Evolutionary conservation across 2,797 vertebrate species (phyloP), one percentile per base, ranked within the genome.

Genomic region (Darevskia mixta): DNA sequence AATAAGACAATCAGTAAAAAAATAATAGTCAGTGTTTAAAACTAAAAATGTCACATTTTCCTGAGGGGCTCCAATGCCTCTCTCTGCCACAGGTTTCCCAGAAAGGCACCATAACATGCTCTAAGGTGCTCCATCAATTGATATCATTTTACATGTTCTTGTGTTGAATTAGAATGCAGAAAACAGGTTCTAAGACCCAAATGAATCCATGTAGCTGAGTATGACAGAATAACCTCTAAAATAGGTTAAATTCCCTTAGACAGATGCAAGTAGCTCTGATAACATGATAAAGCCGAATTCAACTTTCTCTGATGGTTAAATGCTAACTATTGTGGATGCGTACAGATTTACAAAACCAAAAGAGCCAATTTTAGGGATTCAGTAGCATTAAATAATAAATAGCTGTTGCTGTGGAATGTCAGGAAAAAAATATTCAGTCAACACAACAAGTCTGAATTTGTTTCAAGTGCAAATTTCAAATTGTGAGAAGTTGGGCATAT

Each of bases 401-500:
- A 73, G 27, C 71, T 38, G 17, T 11, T 86, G 38, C n/a, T 32
- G 84, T 15, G n/a, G 4, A 79, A 80, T 20, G 18, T 81, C 82
- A 18, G 2, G 72, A 82, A 15, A 83, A 15, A 23, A 84, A 61
- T 58, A 72, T 35, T 84, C 32, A n/a, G 10, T 8, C 17, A 76
- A 23, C 55, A 23, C 32, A 79, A 79, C 10, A 43, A 41, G n/a
- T 45, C 9, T 6, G 3, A 87, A 5, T 83, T 75, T 85, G 1
- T 15, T 92, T 93, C 67, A 88, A 10, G 4, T 45, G 3, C n/a
- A 90, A 41, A 83, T 90, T 85, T 86, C 9, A 83, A 75, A 89
- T 86, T 13, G 18, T 82, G 82, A 29, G 61, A 64, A 11, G 43
- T 43, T 61, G 84, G 85, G 43, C 20, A 82, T 41, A 49, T 78